These are phyloP conservation scores for Nephrotoma flavescens DNA, from an alignment of 2,888 invertebrate genomes.

Conservation along the genomic window DNA sequence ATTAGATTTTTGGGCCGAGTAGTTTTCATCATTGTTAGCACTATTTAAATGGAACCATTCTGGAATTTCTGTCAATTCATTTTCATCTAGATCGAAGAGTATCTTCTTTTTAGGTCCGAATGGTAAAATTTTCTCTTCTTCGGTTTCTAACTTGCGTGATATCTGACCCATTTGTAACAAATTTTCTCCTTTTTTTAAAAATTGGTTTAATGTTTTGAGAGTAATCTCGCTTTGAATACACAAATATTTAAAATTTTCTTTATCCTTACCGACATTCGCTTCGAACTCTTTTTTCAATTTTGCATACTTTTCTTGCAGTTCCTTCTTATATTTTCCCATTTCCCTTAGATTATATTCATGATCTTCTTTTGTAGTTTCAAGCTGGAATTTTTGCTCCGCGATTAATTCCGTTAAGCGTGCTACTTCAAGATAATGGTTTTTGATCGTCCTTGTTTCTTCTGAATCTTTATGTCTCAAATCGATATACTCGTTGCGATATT, in stretches of 20 bases:
- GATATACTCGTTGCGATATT: conserved; percentile 32
- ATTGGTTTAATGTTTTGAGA: not conserved
- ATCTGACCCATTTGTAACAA: conserved; percentile 45
- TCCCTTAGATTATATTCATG: conserved; percentile 34
- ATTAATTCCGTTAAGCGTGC: conserved; percentile 25
- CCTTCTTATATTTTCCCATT: conserved; percentile 34
- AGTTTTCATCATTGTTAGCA: conserved; percentile 4
- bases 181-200: conserved; percentile 38
- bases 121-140: conserved; percentile 37
- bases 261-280: conserved; percentile 34
- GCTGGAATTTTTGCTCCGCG: conserved; percentile 33
- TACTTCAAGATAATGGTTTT: conserved; percentile 28
- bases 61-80: conserved; percentile 26
- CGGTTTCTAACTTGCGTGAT: conserved; percentile 51
- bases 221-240: conserved; percentile 38
- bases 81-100: conserved; percentile 20
- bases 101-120: conserved; percentile 19
- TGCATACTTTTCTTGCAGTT: conserved; percentile 33
- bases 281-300: conserved; percentile 40
- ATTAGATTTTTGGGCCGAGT: conserved; percentile 29
- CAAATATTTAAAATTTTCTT: conserved; percentile 40
- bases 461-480: conserved; percentile 32
- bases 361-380: conserved; percentile 32
- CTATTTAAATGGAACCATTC: conserved; percentile 11
- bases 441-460: conserved; percentile 25